These are phyloP conservation scores for Peromyscus attwateri DNA, from an alignment of 2,797 vertebrate genomes.

Conservation along the genomic window DNA sequence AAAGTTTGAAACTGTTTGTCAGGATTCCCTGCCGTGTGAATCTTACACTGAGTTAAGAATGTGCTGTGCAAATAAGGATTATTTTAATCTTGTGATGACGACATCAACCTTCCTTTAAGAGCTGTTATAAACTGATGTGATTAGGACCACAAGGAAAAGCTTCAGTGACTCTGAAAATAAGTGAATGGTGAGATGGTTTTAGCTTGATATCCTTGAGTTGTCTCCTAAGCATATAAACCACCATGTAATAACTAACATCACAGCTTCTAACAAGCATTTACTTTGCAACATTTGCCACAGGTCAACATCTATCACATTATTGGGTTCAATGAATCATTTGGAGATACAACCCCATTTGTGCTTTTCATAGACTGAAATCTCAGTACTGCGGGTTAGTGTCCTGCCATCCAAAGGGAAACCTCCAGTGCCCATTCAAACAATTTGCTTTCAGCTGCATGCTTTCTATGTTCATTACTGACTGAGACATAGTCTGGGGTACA, in stretches of 20 bases:
- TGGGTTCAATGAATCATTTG: neutral
- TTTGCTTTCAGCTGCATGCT: neutral
- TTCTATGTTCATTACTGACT: neutral
- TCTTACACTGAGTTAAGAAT: neutral
- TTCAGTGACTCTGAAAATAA: constrained; percentile 14
- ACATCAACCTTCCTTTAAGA: neutral
- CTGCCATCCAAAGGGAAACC: neutral
- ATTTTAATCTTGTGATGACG: constrained; percentile 13
- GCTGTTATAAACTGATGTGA: constrained; percentile 12
- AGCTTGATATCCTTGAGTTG: neutral
- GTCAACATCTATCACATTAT: neutral
- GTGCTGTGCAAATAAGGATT: neutral
- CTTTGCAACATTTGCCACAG: neutral
- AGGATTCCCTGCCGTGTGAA: neutral
- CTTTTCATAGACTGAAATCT: neutral
- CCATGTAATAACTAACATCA: neutral
- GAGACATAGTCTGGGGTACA: neutral
- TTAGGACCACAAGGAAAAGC: neutral
- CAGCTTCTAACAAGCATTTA: constrained; percentile 45
- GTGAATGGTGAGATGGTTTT: neutral
- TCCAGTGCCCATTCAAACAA: neutral
- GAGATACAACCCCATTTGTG: neutral
- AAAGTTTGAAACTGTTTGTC: neutral
- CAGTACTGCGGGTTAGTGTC: neutral
- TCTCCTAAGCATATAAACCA: neutral